Base-by-base conservation (phyloP, 2,797 vertebrate species). In the Oreochromis mossambicus region DNA sequence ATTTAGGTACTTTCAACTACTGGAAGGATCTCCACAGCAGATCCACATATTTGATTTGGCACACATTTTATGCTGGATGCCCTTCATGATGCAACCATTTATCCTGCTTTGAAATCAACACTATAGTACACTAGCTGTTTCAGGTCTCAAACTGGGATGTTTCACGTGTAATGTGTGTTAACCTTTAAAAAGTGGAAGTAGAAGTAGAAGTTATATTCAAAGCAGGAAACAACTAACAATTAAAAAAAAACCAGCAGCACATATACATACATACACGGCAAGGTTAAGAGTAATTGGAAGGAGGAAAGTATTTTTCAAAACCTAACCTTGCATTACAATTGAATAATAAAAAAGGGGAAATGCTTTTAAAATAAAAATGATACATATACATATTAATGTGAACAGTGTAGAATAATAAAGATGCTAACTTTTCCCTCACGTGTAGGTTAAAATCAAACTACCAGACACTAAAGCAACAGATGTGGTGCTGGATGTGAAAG, bases 371-470 rank as follows among this genome's bases (percentile, higher is more conserved):
- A 79, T 19, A 15, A 50, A 75, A 75, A 5, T 63, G 10, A 34
- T 61, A 61, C 3, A 34, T 12, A 52, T 52, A 21, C 2, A 32
- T 17, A 38, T 17, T 12, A 32, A 48, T 77, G 38, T 70, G 2
- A 36, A 41, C 6, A 24, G 5, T 79, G 58, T 76, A 19, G 12
- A 79, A 8, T 56, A 76, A 86, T 77, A 75, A 87, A 19, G 3
- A 66, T 48, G 8, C 8, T 70, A 13, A 54, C 29, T 58, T 55
- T 29, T 55, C 29, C 17, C 13, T 54, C 6, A 10, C 41, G 32
- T 32, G 86, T 84, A 99, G 98, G 94, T 98, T 75, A 98, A 97
- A 96, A 96, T 98, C 94, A 96, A 97, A 88, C 95, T 99, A 5
- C 98, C 97, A 15, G 95, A 96, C 81, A 98, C 97, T 3, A 97